phyloP scores from a whole-genome alignment of 2,113 vertebrate species.

The Nematolebias whitei region DNA sequence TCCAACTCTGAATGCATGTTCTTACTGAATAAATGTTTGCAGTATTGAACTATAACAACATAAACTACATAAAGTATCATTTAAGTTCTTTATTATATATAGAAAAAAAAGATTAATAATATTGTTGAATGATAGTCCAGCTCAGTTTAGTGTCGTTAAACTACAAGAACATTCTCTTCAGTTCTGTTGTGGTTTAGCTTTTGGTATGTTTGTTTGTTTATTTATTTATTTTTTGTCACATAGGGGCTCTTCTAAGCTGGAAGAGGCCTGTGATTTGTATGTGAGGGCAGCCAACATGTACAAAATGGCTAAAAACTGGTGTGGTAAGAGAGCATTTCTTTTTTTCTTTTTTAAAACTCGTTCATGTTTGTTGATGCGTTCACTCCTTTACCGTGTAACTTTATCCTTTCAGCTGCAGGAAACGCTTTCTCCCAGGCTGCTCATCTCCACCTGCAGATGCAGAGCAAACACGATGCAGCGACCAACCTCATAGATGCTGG shows the following conservation, averaged over 20 bases:
- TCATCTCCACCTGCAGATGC: slow-evolving; percentile 88
- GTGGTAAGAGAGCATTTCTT: slow-evolving; percentile 74
- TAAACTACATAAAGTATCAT: too few relatives aligned
- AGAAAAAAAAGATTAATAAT: too few relatives aligned
- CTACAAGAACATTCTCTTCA: too few relatives aligned
- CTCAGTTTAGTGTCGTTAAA: too few relatives aligned
- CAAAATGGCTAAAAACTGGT: slow-evolving; percentile 98
- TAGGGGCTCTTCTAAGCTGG: slow-evolving; percentile 89
- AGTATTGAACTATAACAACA: too few relatives aligned
- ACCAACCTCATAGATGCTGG: slow-evolving; percentile 92
- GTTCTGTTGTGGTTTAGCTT: background rate
- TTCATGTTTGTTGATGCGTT: background rate
- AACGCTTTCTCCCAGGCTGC: slow-evolving; percentile 92
- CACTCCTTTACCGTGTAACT: background rate
- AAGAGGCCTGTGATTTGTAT: slow-evolving; percentile 93
- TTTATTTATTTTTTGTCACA: slow-evolving; percentile 3
- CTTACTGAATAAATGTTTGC: too few relatives aligned
- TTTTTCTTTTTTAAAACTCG: fast-evolving
- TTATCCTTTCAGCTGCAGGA: slow-evolving; percentile 84
- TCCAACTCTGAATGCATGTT: too few relatives aligned
- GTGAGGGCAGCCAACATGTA: slow-evolving; percentile 92
- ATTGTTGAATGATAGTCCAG: too few relatives aligned
- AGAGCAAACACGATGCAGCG: slow-evolving; percentile 93
- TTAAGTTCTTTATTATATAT: too few relatives aligned
- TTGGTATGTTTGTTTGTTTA: background rate